A percentile compares a stretch with the other conserved stretches of the same genome.
Conservation (phyloP, 2,888 invertebrate species). For the Acrobasis suavella region DNA sequence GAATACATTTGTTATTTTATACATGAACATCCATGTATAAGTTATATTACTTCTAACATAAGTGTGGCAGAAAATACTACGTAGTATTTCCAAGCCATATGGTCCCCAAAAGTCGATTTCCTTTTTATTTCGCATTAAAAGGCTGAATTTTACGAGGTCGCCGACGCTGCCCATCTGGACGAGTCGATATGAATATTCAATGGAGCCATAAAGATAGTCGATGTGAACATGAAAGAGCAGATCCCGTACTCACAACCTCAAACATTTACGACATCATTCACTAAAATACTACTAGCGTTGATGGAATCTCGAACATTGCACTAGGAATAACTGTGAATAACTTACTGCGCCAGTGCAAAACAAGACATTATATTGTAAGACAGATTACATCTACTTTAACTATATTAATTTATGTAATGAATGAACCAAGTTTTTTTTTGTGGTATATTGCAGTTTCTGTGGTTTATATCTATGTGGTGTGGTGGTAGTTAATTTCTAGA, state of each 20-base stretch:
- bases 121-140: conserved; percentile 38
- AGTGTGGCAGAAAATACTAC: neutral
- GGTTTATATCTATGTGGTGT: too few species aligned
- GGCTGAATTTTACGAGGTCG: conserved; percentile 38
- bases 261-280: conserved; percentile 13
- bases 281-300: neutral
- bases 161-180: conserved; percentile 35
- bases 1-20: too few species aligned
- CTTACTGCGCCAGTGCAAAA: neutral
- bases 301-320: neutral
- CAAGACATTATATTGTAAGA: neutral
- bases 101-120: conserved; percentile 28
- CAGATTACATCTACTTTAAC: too few species aligned
- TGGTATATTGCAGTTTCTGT: too few species aligned
- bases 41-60: neutral
- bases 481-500: too few species aligned
- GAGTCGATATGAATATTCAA: conserved; percentile 41
- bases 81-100: conserved; percentile 4
- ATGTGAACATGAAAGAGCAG: conserved; percentile 40
- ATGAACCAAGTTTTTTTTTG: too few species aligned
- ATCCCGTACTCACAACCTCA: conserved; percentile 28
- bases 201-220: conserved; percentile 46
- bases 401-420: too few species aligned
- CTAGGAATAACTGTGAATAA: neutral
- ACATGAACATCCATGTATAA: too few species aligned